Evolutionary conservation across 2,797 vertebrate species (phyloP).

Genomic region (Psittacula echo): DNA sequence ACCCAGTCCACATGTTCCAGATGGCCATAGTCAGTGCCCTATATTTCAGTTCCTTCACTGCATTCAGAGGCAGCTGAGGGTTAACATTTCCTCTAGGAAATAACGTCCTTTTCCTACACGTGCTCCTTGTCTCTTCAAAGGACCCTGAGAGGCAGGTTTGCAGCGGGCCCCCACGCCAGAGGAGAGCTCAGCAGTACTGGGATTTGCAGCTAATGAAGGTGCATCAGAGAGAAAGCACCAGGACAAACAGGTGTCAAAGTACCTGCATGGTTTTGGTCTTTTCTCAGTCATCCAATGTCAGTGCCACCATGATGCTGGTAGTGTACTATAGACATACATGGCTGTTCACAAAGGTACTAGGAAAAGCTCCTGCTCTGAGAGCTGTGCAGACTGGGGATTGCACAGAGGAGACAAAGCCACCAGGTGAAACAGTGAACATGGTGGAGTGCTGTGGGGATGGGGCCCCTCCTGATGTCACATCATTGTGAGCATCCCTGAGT

Average conservation of each 20-base stretch:
- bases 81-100: background rate
- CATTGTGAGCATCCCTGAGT: accelerated
- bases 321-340: background rate
- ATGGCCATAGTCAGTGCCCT: background rate
- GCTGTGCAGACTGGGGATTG: background rate
- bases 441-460: background rate
- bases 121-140: background rate
- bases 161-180: background rate
- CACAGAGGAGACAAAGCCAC: background rate
- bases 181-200: background rate
- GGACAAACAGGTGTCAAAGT: background rate
- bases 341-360: background rate
- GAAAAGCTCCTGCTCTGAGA: background rate
- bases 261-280: background rate
- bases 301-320: accelerated
- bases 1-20: background rate
- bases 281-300: background rate
- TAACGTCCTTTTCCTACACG: background rate
- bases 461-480: background rate
- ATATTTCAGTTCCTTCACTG: background rate
- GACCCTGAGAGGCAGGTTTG: background rate
- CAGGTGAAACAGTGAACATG: accelerated
- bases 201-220: background rate
- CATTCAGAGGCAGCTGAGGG: background rate
- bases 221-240: background rate